Percentiles rank a stretch among this genome's conserved stretches.
Conservation (phyloP, 1,140 invertebrate species). For the Musca vetustissima region DNA sequence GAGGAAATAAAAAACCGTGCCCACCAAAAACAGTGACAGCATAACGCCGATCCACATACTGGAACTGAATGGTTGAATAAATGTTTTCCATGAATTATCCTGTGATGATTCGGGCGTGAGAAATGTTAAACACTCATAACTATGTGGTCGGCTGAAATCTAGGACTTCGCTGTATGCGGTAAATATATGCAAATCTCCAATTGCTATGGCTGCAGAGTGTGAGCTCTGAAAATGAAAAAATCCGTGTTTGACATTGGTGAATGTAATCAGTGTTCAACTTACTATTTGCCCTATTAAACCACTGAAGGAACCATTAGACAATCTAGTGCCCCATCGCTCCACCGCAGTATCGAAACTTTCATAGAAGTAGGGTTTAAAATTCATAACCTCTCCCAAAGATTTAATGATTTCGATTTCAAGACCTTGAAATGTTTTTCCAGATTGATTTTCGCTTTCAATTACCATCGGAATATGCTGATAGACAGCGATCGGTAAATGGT, state of each 20-base stretch:
- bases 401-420: conserved; percentile 70
- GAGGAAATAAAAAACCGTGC: conserved; percentile 45
- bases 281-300: conserved; percentile 74
- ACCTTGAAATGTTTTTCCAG: conserved; percentile 58
- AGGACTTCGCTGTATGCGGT: conserved; percentile 67
- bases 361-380: conserved; percentile 67
- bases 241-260: neutral
- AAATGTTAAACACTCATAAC: conserved; percentile 79
- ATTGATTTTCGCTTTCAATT: conserved; percentile 44
- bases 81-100: conserved; percentile 80
- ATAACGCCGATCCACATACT: conserved; percentile 51
- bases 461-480: conserved; percentile 74
- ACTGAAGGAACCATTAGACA: conserved; percentile 64
- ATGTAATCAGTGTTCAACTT: neutral
- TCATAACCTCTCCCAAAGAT: conserved; percentile 67
- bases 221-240: conserved; percentile 36
- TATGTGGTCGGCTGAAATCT: conserved; percentile 78
- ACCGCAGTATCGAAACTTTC: conserved; percentile 60
- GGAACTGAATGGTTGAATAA: conserved; percentile 71
- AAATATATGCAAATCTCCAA: conserved; percentile 77
- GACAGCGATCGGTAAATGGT: conserved; percentile 63
- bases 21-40: conserved; percentile 46
- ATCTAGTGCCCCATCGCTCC: conserved; percentile 67
- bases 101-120: conserved; percentile 75
- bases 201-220: conserved; percentile 69